A percentile compares a stretch with the other conserved stretches of the same genome.
These are phyloP conservation scores for Digitonthophagus gazella DNA, from an alignment of 2,888 invertebrate species.

Conservation along the genomic window DNA sequence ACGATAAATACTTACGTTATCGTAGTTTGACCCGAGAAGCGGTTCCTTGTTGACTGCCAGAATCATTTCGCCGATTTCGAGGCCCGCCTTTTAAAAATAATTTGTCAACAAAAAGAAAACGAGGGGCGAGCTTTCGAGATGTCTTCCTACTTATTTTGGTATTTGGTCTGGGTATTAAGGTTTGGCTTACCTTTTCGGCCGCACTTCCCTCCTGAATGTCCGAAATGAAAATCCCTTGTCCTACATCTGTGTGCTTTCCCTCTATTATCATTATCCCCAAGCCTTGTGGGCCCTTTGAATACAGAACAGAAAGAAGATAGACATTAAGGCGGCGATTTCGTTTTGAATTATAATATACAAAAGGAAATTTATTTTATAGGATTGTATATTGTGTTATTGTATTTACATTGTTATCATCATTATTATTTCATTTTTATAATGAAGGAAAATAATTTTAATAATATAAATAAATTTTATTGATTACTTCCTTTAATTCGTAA, in stretches of 20 bases:
- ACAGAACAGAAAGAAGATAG: slow-evolving; percentile 10
- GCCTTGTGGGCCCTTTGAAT: slow-evolving; percentile 69
- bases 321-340: not conserved
- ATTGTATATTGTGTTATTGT: too few species aligned
- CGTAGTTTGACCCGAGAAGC: slow-evolving; percentile 80
- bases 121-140: not conserved
- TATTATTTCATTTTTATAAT: too few species aligned
- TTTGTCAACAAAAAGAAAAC: slow-evolving; percentile 9
- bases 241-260: slow-evolving; percentile 88
- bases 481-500: too few species aligned
- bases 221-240: slow-evolving; percentile 89
- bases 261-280: slow-evolving; percentile 95
- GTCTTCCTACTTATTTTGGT: too few species aligned
- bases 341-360: too few species aligned
- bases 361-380: too few species aligned
- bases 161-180: too few species aligned
- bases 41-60: slow-evolving; percentile 94
- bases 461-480: too few species aligned
- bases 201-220: slow-evolving; percentile 89
- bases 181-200: slow-evolving; percentile 78
- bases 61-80: slow-evolving; percentile 97
- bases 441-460: too few species aligned
- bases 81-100: slow-evolving; percentile 69
- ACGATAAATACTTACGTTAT: slow-evolving; percentile 75
- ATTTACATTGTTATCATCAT: not conserved